Evolutionary conservation across 2,113 vertebrate genomes (phyloP), one percentile per base, ranked within the genome.

Genomic region (Falco punctatus): DNA sequence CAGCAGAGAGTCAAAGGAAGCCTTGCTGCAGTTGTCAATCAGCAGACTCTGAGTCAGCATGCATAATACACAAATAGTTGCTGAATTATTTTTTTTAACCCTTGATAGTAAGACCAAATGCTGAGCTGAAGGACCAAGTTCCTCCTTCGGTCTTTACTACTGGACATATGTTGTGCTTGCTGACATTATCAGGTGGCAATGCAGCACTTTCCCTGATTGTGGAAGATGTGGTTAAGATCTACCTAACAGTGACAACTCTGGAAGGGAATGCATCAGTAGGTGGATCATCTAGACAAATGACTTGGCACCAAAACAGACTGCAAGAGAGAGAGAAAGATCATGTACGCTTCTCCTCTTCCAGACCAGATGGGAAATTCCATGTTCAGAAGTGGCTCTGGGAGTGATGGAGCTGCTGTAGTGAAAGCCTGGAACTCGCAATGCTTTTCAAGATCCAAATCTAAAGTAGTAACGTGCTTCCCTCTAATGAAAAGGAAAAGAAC

Each of bases 21-120:
- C 75, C 49, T 93, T 20, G 1, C 54, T 90, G 55, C 71, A 54
- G 52, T 11, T 96, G 94, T 91, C 90, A 93, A 55, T 94, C 92
- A 94, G 83, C 84, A 88, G 72, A 55, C 57, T 85, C 40, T 91
- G 89, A 88, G 42, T 92, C 88, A 91, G 78, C 70, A 82, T 44
- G 10, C 65, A 59, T 46, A 78, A 64, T 81, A 33, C 70, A 67
- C 64, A 88, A 73, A 77, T 55, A 86, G 82, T 78, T 66, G 32
- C 65, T 86, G 40, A 40, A 12, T 54, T 33, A 27, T 44, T 62
- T 67, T 67, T 69, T 92, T 51, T 69, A 77, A 78, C 62, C 40
- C 15, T 0, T 85, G 82, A 27, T 9, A n/a, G 32, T 44, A 52
- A 75, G 62, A 26, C 22, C 28, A 55, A 85, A 42, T 35, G 6